phyloP scores from a whole-genome alignment of 2,888 invertebrate species.

The Tachystola acroxantha region DNA sequence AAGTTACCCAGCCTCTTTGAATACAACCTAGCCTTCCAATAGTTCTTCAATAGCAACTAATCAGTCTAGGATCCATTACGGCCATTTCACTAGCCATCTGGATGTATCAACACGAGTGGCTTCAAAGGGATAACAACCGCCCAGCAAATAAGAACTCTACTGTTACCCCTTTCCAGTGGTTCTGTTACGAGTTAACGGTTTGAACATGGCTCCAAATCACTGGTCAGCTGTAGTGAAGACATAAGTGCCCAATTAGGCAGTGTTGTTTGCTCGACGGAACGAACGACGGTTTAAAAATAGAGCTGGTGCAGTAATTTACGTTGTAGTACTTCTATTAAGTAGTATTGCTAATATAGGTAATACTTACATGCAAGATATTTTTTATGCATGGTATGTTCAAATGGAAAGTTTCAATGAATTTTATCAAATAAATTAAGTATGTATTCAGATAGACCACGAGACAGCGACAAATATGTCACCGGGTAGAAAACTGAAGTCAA shows the following conservation, averaged over 20 bases:
- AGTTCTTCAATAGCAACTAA: background rate
- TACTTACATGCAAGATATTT: too few relatives aligned
- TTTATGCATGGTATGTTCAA: too few relatives aligned
- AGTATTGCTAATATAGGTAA: too few relatives aligned
- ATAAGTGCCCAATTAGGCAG: constrained; percentile 38
- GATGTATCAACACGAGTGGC: constrained; percentile 24
- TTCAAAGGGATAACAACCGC: constrained; percentile 23
- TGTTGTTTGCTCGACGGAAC: constrained; percentile 31
- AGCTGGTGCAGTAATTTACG: constrained; percentile 4
- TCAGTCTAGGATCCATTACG: constrained; percentile 16
- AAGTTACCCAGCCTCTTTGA: too few relatives aligned
- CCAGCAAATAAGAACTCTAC: constrained; percentile 13
- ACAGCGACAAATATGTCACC: too few relatives aligned
- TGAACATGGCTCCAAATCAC: background rate
- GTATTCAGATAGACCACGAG: too few relatives aligned
- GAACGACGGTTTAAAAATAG: constrained; percentile 24
- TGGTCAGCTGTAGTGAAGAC: constrained; percentile 23
- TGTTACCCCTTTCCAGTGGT: background rate
- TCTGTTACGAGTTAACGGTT: background rate
- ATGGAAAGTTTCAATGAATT: too few relatives aligned
- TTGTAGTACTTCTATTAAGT: too few relatives aligned
- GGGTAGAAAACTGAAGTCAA: too few relatives aligned
- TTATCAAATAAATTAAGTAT: too few relatives aligned
- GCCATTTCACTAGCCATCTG: constrained; percentile 18
- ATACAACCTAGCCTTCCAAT: too few relatives aligned